These are phyloP conservation scores for Leucopsar rothschildi DNA, from an alignment of 2,113 vertebrate genomes.

Conservation along the genomic window DNA sequence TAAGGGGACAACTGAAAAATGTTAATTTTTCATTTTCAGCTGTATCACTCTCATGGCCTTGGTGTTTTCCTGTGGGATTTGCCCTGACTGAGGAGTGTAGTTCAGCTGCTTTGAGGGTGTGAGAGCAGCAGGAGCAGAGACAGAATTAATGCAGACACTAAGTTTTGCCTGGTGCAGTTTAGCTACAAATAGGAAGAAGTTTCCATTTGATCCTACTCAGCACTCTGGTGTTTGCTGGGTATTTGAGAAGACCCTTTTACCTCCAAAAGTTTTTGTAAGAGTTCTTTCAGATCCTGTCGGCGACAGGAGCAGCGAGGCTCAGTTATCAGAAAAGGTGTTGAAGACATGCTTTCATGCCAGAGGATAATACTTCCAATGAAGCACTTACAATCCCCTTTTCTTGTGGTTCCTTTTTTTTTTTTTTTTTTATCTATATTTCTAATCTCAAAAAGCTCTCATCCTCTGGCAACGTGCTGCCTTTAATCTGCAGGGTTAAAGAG, in stretches of 20 bases:
- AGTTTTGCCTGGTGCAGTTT: not conserved
- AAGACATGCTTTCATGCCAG: conserved; percentile 25
- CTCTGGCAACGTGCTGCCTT: conserved; percentile 26
- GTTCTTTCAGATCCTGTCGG: not conserved
- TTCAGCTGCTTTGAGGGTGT: not conserved
- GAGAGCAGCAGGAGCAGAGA: not conserved
- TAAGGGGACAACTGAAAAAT: not conserved
- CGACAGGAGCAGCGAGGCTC: not conserved
- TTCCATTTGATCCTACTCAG: not conserved
- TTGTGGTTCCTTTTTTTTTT: not conserved
- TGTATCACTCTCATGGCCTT: not conserved
- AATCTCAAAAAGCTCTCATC: conserved; percentile 37
- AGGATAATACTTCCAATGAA: conserved; percentile 19
- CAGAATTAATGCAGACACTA: not conserved
- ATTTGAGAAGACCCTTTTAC: not conserved
- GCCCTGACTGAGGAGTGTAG: not conserved
- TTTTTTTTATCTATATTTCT: conserved; percentile 20
- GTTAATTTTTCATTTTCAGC: not conserved
- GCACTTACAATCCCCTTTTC: conserved; percentile 2
- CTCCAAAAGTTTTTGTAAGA: not conserved
- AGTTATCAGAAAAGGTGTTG: not conserved
- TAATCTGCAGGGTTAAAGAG: conserved; percentile 55
- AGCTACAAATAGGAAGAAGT: not conserved
- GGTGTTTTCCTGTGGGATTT: not conserved
- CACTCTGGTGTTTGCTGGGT: not conserved